These are phyloP conservation scores for Crocuta crocuta DNA, from an alignment of 2,113 vertebrate genomes.

Conservation along the genomic window DNA sequence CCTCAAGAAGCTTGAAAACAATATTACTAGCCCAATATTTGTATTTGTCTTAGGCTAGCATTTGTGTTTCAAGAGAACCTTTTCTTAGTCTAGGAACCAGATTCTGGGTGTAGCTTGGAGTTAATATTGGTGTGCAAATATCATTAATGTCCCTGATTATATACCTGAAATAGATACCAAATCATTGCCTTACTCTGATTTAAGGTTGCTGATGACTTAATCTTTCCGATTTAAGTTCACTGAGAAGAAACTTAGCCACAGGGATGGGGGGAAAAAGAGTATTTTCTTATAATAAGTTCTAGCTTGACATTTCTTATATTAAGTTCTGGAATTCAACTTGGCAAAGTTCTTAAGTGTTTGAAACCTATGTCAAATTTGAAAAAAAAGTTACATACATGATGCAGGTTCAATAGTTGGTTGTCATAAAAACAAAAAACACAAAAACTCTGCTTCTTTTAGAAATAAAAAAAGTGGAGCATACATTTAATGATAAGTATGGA, in stretches of 20 bases:
- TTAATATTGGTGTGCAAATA: neutral
- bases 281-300: neutral
- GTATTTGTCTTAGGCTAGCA: neutral
- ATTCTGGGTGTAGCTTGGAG: neutral
- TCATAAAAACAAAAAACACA: neutral
- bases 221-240: constrained; percentile 3
- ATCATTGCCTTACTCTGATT: neutral
- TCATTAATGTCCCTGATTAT: neutral
- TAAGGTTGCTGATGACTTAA: neutral
- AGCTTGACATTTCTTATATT: neutral
- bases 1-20: neutral
- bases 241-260: neutral
- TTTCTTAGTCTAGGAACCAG: neutral
- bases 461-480: neutral
- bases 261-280: neutral
- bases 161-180: neutral
- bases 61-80: neutral
- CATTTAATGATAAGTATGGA: neutral
- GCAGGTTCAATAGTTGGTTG: neutral
- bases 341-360: constrained; percentile 28
- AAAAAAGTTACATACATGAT: neutral
- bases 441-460: neutral
- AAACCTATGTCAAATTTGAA: neutral
- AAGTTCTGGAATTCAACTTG: constrained; percentile 21
- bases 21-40: neutral